Percentiles rank a stretch among this genome's conserved stretches.
Conservation (phyloP, 1,140 invertebrate species). For the Acromyrmex charruanus region DNA sequence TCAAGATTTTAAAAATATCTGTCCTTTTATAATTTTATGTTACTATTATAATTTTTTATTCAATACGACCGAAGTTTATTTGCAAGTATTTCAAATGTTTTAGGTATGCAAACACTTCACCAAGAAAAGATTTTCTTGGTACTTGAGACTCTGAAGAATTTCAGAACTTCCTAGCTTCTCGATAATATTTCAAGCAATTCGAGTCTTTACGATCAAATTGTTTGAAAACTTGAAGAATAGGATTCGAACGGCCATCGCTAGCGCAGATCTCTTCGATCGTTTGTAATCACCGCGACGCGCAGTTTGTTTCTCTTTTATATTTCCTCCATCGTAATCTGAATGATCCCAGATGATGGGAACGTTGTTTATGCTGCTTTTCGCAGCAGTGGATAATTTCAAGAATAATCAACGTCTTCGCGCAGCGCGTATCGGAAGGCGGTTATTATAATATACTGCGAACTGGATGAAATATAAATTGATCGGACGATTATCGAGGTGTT, state of each 20-base stretch:
- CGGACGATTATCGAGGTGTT: slow-evolving; percentile 12
- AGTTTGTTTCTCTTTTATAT: slow-evolving; percentile 34
- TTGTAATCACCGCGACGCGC: slow-evolving; percentile 17
- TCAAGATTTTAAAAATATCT: neutral
- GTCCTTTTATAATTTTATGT: neutral
- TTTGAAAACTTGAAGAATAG: neutral
- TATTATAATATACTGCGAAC: slow-evolving; percentile 1
- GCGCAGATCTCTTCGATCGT: neutral
- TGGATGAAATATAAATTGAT: neutral
- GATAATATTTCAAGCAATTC: slow-evolving; percentile 13
- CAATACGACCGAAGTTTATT: neutral
- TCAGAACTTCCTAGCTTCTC: neutral
- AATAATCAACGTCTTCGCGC: slow-evolving; percentile 8
- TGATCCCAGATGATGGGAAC: neutral
- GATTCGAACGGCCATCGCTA: neutral
- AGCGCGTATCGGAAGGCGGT: slow-evolving; percentile 3
- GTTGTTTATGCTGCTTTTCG: slow-evolving; percentile 22
- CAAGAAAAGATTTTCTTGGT: neutral
- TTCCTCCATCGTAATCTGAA: neutral
- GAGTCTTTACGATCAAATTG: slow-evolving; percentile 9
- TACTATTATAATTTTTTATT: neutral
- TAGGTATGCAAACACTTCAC: neutral
- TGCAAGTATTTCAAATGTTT: neutral
- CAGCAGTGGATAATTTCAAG: slow-evolving; percentile 16
- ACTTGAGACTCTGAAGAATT: neutral